Percentiles rank a stretch among this genome's conserved stretches.
phyloP scores from a whole-genome alignment of 2,888 invertebrate species.

The Epistrophe grossulariae region DNA sequence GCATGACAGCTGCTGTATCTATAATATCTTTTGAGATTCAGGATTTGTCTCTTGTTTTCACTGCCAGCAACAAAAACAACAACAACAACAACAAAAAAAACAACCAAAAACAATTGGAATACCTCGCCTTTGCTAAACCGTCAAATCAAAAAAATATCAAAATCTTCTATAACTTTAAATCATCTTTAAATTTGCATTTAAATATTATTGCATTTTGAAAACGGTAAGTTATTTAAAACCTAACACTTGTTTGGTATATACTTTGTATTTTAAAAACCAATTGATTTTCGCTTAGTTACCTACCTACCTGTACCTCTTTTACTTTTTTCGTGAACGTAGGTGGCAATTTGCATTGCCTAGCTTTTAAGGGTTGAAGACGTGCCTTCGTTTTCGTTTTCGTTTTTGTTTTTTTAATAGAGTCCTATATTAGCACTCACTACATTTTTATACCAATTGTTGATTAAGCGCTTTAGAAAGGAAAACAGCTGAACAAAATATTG shows the following conservation, averaged over 20 bases:
- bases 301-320: background rate
- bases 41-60: constrained; percentile 33
- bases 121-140: constrained; percentile 30
- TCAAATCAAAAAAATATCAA: constrained; percentile 33
- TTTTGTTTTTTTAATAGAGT: background rate
- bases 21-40: constrained; percentile 30
- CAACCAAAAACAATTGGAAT: constrained; percentile 31
- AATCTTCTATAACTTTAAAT: background rate
- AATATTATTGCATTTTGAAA: constrained; percentile 45
- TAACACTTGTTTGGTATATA: background rate
- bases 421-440: background rate
- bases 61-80: constrained; percentile 49
- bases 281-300: constrained; percentile 25
- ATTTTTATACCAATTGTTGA: constrained; percentile 28
- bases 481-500: constrained; percentile 11
- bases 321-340: background rate
- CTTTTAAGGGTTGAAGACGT: constrained; percentile 18
- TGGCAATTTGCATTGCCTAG: background rate
- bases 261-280: background rate
- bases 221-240: constrained; percentile 48
- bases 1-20: constrained; percentile 35
- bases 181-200: constrained; percentile 51
- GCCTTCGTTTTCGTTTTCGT: background rate
- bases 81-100: constrained; percentile 34
- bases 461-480: background rate